A percentile compares a stretch with the other conserved stretches of the same genome.
These are phyloP conservation scores for Atherinomorus stipes DNA, from an alignment of 2,113 vertebrate species.

Conservation along the genomic window DNA sequence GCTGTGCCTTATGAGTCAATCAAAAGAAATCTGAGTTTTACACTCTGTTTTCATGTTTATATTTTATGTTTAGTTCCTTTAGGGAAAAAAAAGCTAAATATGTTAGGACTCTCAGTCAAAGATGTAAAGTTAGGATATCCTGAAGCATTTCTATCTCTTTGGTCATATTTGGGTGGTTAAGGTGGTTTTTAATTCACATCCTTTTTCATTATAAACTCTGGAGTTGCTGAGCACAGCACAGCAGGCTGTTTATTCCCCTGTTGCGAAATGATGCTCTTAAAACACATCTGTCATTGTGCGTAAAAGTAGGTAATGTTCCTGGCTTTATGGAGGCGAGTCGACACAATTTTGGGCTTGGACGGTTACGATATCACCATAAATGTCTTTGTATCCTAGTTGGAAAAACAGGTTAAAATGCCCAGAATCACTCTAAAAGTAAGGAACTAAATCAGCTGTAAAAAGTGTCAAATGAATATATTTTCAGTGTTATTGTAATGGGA, in stretches of 20 bases:
- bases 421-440: neutral
- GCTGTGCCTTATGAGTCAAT: too few relatives aligned
- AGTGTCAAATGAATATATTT: neutral
- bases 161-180: neutral
- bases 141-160: too few relatives aligned
- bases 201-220: conserved; percentile 2
- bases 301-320: conserved; percentile 11
- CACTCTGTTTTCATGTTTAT: too few relatives aligned
- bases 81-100: too few relatives aligned
- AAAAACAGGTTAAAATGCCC: conserved; percentile 17
- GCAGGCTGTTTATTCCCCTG: conserved; percentile 7
- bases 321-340: conserved; percentile 33
- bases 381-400: conserved; percentile 5
- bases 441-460: neutral
- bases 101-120: too few relatives aligned
- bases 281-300: conserved; percentile 39
- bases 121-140: too few relatives aligned
- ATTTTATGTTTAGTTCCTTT: too few relatives aligned
- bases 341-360: conserved; percentile 19
- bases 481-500: conserved; percentile 20
- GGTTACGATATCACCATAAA: conserved; percentile 35
- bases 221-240: conserved; percentile 12
- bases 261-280: conserved; percentile 12
- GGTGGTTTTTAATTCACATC: neutral
- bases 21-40: too few relatives aligned